These are phyloP conservation scores for Orius laevigatus DNA, from an alignment of 1,140 invertebrate species.

Conservation along the genomic window DNA sequence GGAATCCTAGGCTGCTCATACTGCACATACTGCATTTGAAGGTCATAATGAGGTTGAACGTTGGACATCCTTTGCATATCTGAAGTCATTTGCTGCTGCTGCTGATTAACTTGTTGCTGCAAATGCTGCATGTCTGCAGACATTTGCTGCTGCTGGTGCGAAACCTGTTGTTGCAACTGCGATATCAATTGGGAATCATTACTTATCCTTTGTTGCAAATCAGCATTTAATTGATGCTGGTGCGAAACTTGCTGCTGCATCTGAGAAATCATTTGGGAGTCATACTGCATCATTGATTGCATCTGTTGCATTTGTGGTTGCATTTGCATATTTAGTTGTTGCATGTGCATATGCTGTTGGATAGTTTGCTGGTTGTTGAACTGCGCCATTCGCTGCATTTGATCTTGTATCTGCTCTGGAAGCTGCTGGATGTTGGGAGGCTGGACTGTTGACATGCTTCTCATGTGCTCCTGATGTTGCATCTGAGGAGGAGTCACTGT, in stretches of 20 bases:
- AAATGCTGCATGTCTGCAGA: constrained; percentile 29
- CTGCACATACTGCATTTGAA: constrained; percentile 22
- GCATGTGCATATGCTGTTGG: too few relatives aligned
- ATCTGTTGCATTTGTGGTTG: not conserved
- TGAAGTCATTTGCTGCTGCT: constrained; percentile 26
- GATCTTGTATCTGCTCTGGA: too few relatives aligned
- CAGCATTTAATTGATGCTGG: constrained; percentile 22
- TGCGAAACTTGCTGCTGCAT: constrained; percentile 15
- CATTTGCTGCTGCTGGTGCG: constrained; percentile 27
- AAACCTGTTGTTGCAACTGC: constrained; percentile 18
- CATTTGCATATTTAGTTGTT: constrained; percentile 2
- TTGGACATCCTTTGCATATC: not conserved
- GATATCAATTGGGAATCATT: constrained; percentile 25
- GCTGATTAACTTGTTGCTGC: constrained; percentile 28
- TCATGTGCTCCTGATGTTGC: not conserved
- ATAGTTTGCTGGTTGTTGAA: too few relatives aligned
- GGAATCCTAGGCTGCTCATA: not conserved
- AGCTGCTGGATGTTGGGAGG: not conserved
- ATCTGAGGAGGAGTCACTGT: constrained; percentile 1
- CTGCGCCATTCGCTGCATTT: too few relatives aligned
- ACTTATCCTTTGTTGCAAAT: constrained; percentile 29
- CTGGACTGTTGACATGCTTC: not conserved
- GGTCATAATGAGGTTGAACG: constrained; percentile 21
- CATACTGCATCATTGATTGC: not conserved
- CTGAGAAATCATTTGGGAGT: constrained; percentile 6